Evolutionary conservation across 1,140 invertebrate species (phyloP).

Genomic region (Sinonovacula constricta): DNA sequence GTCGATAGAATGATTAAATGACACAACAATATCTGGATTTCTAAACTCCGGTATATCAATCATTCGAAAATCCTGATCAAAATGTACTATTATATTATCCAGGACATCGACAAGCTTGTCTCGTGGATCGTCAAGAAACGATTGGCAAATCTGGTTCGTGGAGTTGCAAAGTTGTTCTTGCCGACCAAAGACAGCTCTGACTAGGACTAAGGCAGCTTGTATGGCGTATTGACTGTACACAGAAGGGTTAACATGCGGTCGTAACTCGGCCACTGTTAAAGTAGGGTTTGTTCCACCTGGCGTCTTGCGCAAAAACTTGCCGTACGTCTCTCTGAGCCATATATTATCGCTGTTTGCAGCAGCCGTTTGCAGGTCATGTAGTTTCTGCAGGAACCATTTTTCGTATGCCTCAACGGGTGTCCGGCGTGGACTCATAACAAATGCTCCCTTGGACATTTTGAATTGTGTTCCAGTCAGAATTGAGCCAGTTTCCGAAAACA

Average conservation of each 20-base stretch:
- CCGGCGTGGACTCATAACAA: constrained; percentile 34
- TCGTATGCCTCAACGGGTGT: neutral
- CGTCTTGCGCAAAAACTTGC: too few species aligned
- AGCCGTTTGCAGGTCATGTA: neutral
- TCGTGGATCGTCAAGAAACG: neutral
- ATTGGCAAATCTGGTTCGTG: neutral
- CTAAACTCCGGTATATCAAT: constrained; percentile 6
- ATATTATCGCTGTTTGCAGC: neutral
- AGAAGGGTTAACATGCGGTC: too few species aligned
- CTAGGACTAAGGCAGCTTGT: constrained; percentile 22
- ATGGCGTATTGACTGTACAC: constrained; percentile 41
- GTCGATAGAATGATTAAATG: neutral
- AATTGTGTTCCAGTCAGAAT: constrained; percentile 1
- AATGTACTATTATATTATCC: constrained; percentile 2
- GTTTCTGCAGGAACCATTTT: neutral
- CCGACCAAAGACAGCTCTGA: neutral
- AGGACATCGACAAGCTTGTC: constrained; percentile 1
- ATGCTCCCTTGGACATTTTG: constrained; percentile 20
- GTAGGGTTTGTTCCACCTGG: too few species aligned
- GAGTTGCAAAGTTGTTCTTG: neutral
- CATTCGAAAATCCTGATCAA: neutral
- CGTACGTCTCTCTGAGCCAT: neutral
- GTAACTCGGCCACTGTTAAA: too few species aligned
- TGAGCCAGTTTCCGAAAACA: constrained; percentile 29
- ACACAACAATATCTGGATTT: neutral